Evolutionary conservation across 2,797 vertebrate species (phyloP).

Genomic region (Toxotes lorentzi): DNA sequence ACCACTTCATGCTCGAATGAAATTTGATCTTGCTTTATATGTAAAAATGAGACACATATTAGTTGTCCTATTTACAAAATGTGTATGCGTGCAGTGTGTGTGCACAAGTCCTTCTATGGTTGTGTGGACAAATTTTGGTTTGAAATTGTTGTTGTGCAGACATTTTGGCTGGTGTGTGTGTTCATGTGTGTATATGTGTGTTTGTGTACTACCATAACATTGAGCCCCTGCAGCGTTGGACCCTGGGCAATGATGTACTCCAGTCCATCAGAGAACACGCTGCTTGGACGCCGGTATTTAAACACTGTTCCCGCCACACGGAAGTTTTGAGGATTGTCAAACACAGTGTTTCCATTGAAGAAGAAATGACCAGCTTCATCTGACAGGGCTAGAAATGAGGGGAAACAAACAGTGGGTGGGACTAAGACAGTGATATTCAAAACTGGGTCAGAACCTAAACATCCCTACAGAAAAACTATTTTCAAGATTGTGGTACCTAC

Average conservation of each 20-base stretch:
- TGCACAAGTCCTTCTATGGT: neutral
- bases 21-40: neutral
- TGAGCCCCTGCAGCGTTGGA: slow-evolving; percentile 91
- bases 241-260: slow-evolving; percentile 93
- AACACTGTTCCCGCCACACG: slow-evolving; percentile 90
- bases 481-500: neutral
- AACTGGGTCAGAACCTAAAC: slow-evolving; percentile 9
- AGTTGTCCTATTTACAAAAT: neutral
- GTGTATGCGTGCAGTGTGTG: too few species aligned
- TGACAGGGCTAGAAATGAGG: slow-evolving; percentile 85
- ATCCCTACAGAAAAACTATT: neutral
- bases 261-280: slow-evolving; percentile 88
- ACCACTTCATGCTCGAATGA: neutral
- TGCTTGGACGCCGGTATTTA: slow-evolving; percentile 90
- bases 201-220: slow-evolving; percentile 88
- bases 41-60: neutral
- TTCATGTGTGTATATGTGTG: neutral
- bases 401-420: neutral
- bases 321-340: slow-evolving; percentile 93
- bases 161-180: neutral
- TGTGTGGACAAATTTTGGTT: too few species aligned
- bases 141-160: too few species aligned
- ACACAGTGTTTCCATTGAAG: slow-evolving; percentile 91
- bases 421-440: slow-evolving; percentile 26
- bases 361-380: slow-evolving; percentile 92